Evolutionary conservation across 1,140 invertebrate species (phyloP), one percentile per base, ranked within the genome.

Genomic region (Pomacea maculata): DNA sequence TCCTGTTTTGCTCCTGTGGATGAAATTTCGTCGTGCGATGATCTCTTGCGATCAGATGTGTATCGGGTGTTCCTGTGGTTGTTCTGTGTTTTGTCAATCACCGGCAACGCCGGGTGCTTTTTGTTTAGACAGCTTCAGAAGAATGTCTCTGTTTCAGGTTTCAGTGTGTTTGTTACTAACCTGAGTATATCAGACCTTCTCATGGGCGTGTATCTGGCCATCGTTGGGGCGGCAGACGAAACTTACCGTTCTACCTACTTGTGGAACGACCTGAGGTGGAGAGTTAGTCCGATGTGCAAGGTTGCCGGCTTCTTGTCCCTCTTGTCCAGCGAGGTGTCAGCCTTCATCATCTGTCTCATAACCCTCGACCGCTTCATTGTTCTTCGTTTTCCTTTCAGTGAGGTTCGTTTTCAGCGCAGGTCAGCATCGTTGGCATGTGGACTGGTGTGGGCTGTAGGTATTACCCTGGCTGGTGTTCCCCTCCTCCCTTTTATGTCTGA

Each of bases 171-270:
- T 65, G 84, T 89, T 14, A 82, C 83, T 19, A 89, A 87, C 83
- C 79, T 90, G 21, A 83, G 81, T 29, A 21, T 86, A 3, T 84
- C 88, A 3, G 89, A 90, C 75, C 82, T 89, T 25, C 75, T 89
- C 8, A 90, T 90, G 89, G 89, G 89, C 4, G 75, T 90, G 6
- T 90, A 90, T 71, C 29, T 90, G 65, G 25, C 87, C 11, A 85
- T 88, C 19, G 89, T 90, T 57, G 89, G 85, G 15, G 64, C 79
- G 57, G 79, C 67, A 19, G 82, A 83, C 70, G 67, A 71, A 11
- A 21, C 21, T 15, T 80, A 78, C 57, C 75, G 86, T 63, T 87
- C 85, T 14, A 61, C 61, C 25, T 90, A 89, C 75, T 76, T 86
- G 14, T 81, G 79, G 67, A 78, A 87, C 74, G 87, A 86, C 21